Conservation (phyloP, 53 echinoderm and acorn worm genomes). For the Zoroaster sp. region DNA sequence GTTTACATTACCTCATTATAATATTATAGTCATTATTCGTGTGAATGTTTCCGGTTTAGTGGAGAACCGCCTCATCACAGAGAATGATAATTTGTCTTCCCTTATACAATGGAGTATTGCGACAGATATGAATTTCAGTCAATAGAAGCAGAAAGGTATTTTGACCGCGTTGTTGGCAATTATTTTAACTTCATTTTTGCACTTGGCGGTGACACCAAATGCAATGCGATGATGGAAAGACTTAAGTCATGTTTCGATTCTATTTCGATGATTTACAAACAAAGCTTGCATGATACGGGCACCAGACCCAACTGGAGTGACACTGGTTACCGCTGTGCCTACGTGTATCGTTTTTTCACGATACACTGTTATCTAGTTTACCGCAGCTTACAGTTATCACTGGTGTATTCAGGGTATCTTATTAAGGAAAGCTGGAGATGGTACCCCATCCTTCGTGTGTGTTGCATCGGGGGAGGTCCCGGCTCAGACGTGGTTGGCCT, state of each 20-base stretch:
- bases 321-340: conserved; percentile 5
- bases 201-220: neutral
- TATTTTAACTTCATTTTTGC: neutral
- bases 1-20: no score
- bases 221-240: neutral
- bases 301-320: conserved; percentile 21
- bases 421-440: neutral
- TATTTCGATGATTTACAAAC: neutral
- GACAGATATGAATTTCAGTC: neutral
- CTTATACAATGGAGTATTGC: neutral
- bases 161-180: neutral
- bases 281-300: neutral
- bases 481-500: conserved; percentile 39
- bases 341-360: conserved; percentile 20
- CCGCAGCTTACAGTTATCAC: neutral
- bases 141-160: neutral
- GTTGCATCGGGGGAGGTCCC: conserved; percentile 38
- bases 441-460: neutral
- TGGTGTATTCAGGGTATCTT: neutral
- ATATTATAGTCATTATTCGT: no score
- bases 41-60: no score
- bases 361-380: conserved; percentile 15
- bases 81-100: no score
- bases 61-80: no score
- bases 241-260: neutral